Evolutionary conservation across 2,113 vertebrate species (phyloP), one percentile per base, ranked within the genome.

Genomic region (Psammodynastes pulverulentus): DNA sequence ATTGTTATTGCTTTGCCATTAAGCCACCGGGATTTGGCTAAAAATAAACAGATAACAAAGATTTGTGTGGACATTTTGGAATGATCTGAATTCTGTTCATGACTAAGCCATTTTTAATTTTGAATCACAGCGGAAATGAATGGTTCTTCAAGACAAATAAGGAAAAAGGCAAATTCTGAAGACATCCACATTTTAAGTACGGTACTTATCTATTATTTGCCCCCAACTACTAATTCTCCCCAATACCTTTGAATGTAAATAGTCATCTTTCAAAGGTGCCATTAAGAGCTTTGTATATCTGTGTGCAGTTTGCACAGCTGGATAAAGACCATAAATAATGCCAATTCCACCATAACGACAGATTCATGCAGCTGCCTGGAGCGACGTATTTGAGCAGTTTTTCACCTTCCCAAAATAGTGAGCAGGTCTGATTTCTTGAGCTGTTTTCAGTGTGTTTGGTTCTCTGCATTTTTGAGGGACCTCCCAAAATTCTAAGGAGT

Each of bases 41-140:
- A 72, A 93, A 94, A 93, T 90, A 58, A n/a, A 4, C 56, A 34
- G 1, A 86, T 48, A 86, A 86, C 84, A 89, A 26, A 52, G 0
- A 39, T 0, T 1, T 91, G 94, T 91, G 52, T 53, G 93, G 89
- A 91, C 72, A 89, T 84, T 90, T 62, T 39, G 12, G 45, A 23
- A 84, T 90, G 43, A 5, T 6, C 39, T 94, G 84, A 34, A 24
- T 51, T 91, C 29, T 52, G 29, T 29, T 29, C 49, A 0, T 3
- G 24, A 34, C 89, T 52, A 92, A 85, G 93, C 4, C 9, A 58
- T 49, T 54, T 88, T 87, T 49, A 62, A 86, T 26, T 12, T 23
- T 90, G 67, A 91, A 46, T 92, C 92, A 95, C 23, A 21, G 49
- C 23, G 54, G 53, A 90, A 94, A 89, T 85, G 34, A 24, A 85